Conservation (phyloP, 2,797 vertebrate genomes). For the Xyrichtys novacula region DNA sequence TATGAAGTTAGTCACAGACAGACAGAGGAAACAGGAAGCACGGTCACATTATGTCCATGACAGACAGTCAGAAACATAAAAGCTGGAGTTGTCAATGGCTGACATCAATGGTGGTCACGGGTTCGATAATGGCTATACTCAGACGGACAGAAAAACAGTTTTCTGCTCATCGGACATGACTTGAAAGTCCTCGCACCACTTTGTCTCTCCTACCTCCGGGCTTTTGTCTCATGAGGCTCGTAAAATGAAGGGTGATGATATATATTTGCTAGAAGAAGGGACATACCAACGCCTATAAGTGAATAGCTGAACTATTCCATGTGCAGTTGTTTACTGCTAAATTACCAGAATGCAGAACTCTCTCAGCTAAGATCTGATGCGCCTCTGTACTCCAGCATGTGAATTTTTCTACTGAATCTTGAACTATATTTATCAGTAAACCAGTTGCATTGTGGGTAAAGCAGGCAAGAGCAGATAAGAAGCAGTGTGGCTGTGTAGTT, state of each 20-base stretch:
- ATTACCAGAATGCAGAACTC: conserved; percentile 27
- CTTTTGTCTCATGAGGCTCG: conserved; percentile 53
- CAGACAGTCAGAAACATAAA: conserved; percentile 10
- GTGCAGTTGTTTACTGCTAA: conserved; percentile 22
- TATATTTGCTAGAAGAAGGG: conserved; percentile 4
- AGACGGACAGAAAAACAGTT: conserved; percentile 18
- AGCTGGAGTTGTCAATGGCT: conserved; percentile 12
- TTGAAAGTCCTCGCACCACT: conserved; percentile 18
- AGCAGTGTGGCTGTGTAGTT: too few relatives aligned
- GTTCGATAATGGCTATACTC: background rate
- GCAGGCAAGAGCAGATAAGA: background rate
- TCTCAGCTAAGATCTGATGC: background rate
- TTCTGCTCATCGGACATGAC: conserved; percentile 38
- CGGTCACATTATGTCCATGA: conserved; percentile 35
- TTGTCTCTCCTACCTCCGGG: conserved; percentile 25
- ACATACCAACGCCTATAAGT: conserved; percentile 11
- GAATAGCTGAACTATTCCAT: conserved; percentile 20
- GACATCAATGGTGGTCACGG: conserved; percentile 23
- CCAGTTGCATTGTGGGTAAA: conserved; percentile 1
- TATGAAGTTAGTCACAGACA: conserved; percentile 25
- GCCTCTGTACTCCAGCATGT: too few relatives aligned
- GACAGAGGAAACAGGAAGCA: conserved; percentile 50
- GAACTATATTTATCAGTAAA: too few relatives aligned
- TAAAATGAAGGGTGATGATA: conserved; percentile 42
- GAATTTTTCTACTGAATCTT: too few relatives aligned